Base-by-base conservation (phyloP, 2,797 vertebrate species). In the Muscicapa striata region DNA sequence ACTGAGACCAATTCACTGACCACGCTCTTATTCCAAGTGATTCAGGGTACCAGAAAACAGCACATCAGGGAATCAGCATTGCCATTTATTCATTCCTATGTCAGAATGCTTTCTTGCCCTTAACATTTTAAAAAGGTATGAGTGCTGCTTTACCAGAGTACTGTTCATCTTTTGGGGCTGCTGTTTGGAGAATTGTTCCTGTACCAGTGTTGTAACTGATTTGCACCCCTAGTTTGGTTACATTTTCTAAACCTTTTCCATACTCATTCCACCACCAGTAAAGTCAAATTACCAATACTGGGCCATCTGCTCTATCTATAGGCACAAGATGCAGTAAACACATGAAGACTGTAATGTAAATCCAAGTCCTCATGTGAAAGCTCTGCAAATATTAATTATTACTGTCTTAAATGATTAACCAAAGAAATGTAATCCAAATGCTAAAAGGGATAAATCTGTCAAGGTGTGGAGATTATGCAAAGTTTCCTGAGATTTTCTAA, bases 361-460 rank as follows among this genome's bases (percentile, higher is more conserved):
- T 70, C 49, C 81, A 87, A 74, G 64, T 67, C 30, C 30, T 93
- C 21, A 10, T 26, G 41, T 64, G 34, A 89, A 95, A 87, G 41
- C 52, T 79, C 64, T 74, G 32, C 57, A 92, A 95, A 87, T 74
- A 74, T 76, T 90, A 87, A 69, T 77, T 89, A 45, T 68, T 73
- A 79, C 22, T 59, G 27, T 54, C 75, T 89, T 70, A 79, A 89
- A 95, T 87, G 52, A 84, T 87, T 87, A 95, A 85, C 49, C 14
- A 63, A 93, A 86, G 49, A 73, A 76, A 69, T 14, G 43, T 30
- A 88, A 81, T 81, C 57, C 77, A 89, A 84, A 21, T 83, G 52
- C 38, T 90, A 94, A 85, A 45, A 90, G 59, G 38, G 19, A 59
- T 46, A 95, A 92, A 85, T 58, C 61, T 70, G 58, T 90, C 63